Base-by-base conservation (phyloP, 2,888 invertebrate genomes). In the Balanococcus diminutus region DNA sequence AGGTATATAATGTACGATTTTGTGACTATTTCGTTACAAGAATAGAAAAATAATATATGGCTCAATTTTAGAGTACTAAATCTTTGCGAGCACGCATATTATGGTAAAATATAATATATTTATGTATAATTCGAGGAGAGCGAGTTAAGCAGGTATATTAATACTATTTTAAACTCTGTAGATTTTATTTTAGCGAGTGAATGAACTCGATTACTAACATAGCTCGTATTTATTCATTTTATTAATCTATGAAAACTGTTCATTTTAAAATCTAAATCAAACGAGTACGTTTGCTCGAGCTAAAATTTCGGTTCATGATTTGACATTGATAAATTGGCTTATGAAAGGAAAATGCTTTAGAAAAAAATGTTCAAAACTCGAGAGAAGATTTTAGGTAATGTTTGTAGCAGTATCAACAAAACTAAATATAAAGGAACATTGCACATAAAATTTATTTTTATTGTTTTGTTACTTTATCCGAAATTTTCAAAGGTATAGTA, bases 251-350 rank as follows among this genome's bases (percentile, higher is more conserved):
- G 72, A 72, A 72, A 72, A 72, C 28, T 72, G 72, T 72, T 72
- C 72, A 8, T 16, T 72, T n/a, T n/a, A n/a, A n/a, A n/a, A n/a
- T n/a, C 31, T 72, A 31, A 56, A 72, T 72, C 31, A 72, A n/a
- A 31, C 14, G 72, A 72, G 31, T 31, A 31, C 28, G 72, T n/a
- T 16, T 16, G 72, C 16, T 31, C 28, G 14, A 56, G 31, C 72
- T 11, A 72, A 16, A 72, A 31, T 72, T n/a, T 72, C 31, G 4
- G 72, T 72, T 72, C 14, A 72, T 72, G 28, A 72, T 72, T 72
- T 31, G 72, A 31, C 72, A 72, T 72, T 72, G 72, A 72, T 72
- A 72, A 72, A 72, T 72, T 72, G n/a, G 31, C n/a, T 56, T 56
- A 56, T 56, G 56, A 56, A 56, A 56, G 56, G 56, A 22, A 56